Conservation (phyloP, 2,797 vertebrate genomes). For the Chrosomus eos region DNA sequence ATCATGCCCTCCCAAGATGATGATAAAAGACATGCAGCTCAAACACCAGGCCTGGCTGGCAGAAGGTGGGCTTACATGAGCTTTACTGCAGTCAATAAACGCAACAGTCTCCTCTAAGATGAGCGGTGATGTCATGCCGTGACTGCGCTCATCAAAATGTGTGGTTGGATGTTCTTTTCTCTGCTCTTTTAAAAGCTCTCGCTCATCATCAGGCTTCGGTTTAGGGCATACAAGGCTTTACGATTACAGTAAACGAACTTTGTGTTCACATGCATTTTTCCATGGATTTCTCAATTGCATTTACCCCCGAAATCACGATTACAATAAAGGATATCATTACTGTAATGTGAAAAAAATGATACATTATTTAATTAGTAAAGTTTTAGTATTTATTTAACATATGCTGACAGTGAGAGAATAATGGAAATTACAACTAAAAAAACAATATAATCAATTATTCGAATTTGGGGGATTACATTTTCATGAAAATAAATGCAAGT, state of each 20-base stretch:
- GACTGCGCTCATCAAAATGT: conserved; percentile 66
- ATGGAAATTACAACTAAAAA: no score
- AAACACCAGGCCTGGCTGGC: conserved; percentile 56
- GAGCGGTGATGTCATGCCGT: conserved; percentile 71
- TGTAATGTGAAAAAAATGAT: background rate
- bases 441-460: background rate
- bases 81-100: conserved; percentile 71
- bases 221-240: background rate
- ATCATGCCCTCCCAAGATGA: conserved; percentile 72
- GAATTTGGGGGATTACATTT: background rate
- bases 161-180: conserved; percentile 25
- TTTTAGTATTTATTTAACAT: background rate
- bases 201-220: conserved; percentile 6
- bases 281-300: background rate
- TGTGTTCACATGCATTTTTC: background rate
- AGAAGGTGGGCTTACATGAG: conserved; percentile 68
- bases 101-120: conserved; percentile 60
- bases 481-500: background rate
- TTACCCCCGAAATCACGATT: background rate
- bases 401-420: background rate
- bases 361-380: background rate
- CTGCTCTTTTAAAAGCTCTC: conserved; percentile 11
- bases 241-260: background rate
- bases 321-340: background rate
- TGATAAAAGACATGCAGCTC: conserved; percentile 67